A percentile compares a stretch with the other conserved stretches of the same genome.
Evolutionary conservation across 2,113 vertebrate genomes (phyloP).

Genomic region (Ahaetulla prasina): DNA sequence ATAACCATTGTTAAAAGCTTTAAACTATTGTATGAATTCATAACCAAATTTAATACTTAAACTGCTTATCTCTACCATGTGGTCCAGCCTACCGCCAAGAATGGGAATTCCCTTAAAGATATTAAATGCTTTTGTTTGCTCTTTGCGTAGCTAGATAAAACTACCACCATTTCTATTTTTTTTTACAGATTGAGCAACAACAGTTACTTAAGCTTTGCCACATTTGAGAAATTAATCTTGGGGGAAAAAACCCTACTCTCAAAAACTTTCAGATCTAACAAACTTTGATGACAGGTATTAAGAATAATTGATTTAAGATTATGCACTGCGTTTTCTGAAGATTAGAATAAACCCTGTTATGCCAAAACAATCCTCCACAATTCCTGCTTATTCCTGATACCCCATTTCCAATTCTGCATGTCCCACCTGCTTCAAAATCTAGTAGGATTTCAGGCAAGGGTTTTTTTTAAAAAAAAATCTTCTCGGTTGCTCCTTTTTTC

Average conservation of each 20-base stretch:
- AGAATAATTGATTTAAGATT: not conserved
- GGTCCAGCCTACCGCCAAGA: constrained; percentile 31
- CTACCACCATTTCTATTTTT: constrained; percentile 43
- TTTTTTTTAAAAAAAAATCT: constrained; percentile 44
- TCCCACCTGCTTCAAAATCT: constrained; percentile 63
- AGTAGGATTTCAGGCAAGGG: constrained; percentile 33
- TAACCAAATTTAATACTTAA: constrained; percentile 61
- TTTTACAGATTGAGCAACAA: constrained; percentile 57
- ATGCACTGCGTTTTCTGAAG: not conserved
- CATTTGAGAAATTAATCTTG: constrained; percentile 47
- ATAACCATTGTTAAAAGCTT: constrained; percentile 13
- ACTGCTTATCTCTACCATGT: constrained; percentile 28
- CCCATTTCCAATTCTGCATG: not conserved
- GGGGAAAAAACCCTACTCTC: constrained; percentile 43
- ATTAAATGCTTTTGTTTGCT: constrained; percentile 42
- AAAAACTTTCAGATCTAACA: constrained; percentile 51
- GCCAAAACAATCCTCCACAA: not conserved
- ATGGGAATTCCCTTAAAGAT: constrained; percentile 52
- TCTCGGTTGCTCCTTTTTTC: constrained; percentile 55
- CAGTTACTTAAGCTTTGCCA: constrained; percentile 50
- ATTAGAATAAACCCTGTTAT: constrained; percentile 3
- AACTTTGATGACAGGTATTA: constrained; percentile 53
- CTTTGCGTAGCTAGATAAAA: constrained; percentile 45
- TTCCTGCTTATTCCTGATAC: not conserved
- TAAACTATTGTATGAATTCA: constrained; percentile 39